Evolutionary conservation across 2,888 invertebrate species (phyloP), one percentile per base, ranked within the genome.

Genomic region (Scrobipalpa atriplicella): DNA sequence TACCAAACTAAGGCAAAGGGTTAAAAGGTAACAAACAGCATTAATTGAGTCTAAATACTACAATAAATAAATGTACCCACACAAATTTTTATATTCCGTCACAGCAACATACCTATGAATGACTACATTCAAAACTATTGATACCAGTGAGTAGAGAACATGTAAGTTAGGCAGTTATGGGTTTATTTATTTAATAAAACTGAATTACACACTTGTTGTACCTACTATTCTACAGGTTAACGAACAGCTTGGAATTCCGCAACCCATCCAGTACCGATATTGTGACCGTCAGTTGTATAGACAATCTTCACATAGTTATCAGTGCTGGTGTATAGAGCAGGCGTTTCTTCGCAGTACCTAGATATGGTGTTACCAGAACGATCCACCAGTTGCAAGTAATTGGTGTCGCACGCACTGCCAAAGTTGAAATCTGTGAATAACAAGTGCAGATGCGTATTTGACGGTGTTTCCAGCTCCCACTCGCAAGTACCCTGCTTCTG

Each of bases 211-310:
- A 51, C 16, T 51, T 51, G 11, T 54, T 21, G 19, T 54, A 19
- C 11, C 11, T 19, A 19, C 18, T 11, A 29, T 3, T 2, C 29
- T 29, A 29, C 5, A 29, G 29, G 29, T 29, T 29, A 54, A 19
- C 19, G 54, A 58, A 66, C 54, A 13, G 65, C 87, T 11, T 84
- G 70, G 71, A 91, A 92, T 39, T 83, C 78, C 1, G 93, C 93
- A 2, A 92, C 78, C 95, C 96, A 97, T 19, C 97, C 97, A 0
- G 93, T 93, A 9, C 96, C 97, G 21, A 94, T 94, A 75, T 96
- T 96, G 74, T 95, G 95, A 62, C 93, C 85, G 11, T 94, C 94
- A 39, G 96, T 95, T 54, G 89, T 91, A 78, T 95, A 96, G 0
- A 93, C 92, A 11, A 97, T 87, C 56, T 93, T 87, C 0, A 96